Percentiles rank a stretch among this genome's conserved stretches.
phyloP scores from a whole-genome alignment of 2,113 vertebrate species.

The Coryphaenoides rupestris region DNA sequence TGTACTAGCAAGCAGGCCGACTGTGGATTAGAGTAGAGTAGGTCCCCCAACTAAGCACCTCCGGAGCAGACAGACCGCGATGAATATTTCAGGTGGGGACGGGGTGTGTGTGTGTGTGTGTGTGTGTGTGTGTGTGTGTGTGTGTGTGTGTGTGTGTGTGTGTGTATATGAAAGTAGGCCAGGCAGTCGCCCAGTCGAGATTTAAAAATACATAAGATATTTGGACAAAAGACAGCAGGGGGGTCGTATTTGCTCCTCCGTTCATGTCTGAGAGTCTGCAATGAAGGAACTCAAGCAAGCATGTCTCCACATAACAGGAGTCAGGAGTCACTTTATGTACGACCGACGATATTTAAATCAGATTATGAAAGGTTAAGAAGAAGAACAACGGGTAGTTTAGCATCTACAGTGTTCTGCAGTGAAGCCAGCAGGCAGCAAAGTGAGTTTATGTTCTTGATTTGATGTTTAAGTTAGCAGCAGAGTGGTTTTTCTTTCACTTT shows the following conservation, averaged over 20 bases:
- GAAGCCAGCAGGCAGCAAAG: neutral
- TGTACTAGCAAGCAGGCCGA: neutral
- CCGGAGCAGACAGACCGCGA: slow-evolving; percentile 57
- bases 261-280: neutral
- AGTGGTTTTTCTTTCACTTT: too few relatives aligned
- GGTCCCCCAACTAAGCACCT: too few relatives aligned
- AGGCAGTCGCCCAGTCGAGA: slow-evolving; percentile 37
- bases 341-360: neutral
- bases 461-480: too few relatives aligned
- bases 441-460: too few relatives aligned
- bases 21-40: neutral
- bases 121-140: too few relatives aligned
- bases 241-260: neutral
- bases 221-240: slow-evolving; percentile 18
- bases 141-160: too few relatives aligned
- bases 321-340: too few relatives aligned
- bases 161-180: slow-evolving; percentile 70
- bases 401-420: neutral
- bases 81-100: slow-evolving; percentile 69
- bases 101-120: too few relatives aligned
- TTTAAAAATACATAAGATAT: slow-evolving; percentile 3
- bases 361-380: neutral
- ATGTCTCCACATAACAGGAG: neutral
- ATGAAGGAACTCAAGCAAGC: too few relatives aligned
- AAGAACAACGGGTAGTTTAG: neutral